Conservation (phyloP, 2,113 vertebrate species). For the Oncorhynchus keta region DNA sequence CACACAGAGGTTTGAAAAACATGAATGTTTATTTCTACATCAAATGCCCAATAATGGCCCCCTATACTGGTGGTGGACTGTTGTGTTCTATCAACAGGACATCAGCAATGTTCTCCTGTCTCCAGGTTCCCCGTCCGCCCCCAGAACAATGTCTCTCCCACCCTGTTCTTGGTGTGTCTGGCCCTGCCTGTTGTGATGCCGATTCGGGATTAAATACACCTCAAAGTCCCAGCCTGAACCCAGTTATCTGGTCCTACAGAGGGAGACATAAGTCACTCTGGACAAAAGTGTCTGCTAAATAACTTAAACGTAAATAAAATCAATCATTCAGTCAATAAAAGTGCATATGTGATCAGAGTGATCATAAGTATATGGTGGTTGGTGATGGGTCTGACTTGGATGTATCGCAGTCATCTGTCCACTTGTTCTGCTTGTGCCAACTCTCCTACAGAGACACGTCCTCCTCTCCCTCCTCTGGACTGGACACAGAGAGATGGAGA, state of each 20-base stretch:
- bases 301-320: too few relatives aligned
- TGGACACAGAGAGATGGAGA: constrained; percentile 67
- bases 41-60: background rate
- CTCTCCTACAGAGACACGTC: constrained; percentile 86
- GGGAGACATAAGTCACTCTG: background rate
- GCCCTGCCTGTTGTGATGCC: constrained; percentile 89
- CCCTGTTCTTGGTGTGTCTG: constrained; percentile 92
- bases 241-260: constrained; percentile 88
- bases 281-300: too few relatives aligned
- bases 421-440: constrained; percentile 91
- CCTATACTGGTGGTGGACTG: background rate
- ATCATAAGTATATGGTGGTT: too few relatives aligned
- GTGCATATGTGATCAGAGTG: too few relatives aligned
- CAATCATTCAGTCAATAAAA: too few relatives aligned
- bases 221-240: constrained; percentile 98
- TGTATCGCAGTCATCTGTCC: constrained; percentile 72
- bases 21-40: too few relatives aligned
- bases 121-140: background rate
- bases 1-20: background rate
- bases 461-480: constrained; percentile 88
- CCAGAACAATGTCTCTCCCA: constrained; percentile 52
- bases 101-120: too few relatives aligned
- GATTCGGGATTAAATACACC: constrained; percentile 89
- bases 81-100: too few relatives aligned
- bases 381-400: constrained; percentile 76